A percentile compares a stretch with the other conserved stretches of the same genome.
phyloP scores from a whole-genome alignment of 2,888 invertebrate species.

The Halictus ligatus region DNA sequence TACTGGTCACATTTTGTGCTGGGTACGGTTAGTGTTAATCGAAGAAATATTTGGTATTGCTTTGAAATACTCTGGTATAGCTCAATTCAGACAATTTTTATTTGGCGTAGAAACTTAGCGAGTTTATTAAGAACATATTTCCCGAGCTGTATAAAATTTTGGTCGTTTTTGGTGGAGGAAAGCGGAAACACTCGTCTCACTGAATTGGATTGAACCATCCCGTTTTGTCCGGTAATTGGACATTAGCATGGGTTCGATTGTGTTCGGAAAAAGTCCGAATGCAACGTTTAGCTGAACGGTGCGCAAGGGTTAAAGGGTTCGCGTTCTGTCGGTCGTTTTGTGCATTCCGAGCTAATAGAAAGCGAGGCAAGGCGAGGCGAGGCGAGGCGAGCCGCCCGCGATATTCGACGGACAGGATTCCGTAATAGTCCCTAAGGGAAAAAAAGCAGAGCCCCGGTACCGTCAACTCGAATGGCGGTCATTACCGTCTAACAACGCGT shows the following conservation, averaged over 20 bases:
- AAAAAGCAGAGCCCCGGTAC: conserved; percentile 34
- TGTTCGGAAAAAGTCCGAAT: neutral
- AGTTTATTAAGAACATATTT: neutral
- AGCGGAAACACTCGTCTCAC: neutral
- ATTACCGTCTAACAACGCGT: conserved; percentile 56
- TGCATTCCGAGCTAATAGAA: conserved; percentile 13
- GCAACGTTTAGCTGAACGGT: neutral
- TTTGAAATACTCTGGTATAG: no score
- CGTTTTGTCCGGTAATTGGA: neutral
- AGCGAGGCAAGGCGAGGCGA: conserved; percentile 18
- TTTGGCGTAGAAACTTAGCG: neutral
- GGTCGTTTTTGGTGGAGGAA: neutral
- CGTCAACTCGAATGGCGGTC: conserved; percentile 55
- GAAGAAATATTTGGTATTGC: no score
- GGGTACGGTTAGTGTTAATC: no score
- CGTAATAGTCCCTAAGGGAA: conserved; percentile 45
- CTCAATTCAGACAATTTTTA: neutral
- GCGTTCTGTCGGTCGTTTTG: neutral
- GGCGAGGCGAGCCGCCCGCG: conserved; percentile 16
- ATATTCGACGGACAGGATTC: conserved; percentile 39
- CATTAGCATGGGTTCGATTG: neutral
- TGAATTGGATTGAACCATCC: neutral
- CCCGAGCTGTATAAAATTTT: neutral
- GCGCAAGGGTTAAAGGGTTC: neutral
- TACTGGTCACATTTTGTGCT: no score